These are phyloP conservation scores for Chesias legatella DNA, from an alignment of 2,888 invertebrate genomes.

Conservation along the genomic window DNA sequence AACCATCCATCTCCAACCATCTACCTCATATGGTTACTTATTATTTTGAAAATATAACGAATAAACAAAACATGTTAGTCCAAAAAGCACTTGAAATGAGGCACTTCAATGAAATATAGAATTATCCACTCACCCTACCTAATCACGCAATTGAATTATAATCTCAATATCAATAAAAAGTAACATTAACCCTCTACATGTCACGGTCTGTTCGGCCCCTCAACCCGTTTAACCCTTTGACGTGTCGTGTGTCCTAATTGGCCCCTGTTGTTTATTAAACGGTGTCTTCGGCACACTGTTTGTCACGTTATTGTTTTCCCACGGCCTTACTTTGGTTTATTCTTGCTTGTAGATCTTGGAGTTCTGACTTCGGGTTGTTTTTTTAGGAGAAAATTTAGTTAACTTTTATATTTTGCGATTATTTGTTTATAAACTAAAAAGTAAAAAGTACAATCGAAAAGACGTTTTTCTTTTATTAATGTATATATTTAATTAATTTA, in stretches of 20 bases:
- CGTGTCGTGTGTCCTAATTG: constrained; percentile 72
- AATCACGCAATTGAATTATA: constrained; percentile 31
- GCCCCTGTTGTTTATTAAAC: constrained; percentile 64
- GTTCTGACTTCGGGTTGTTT: too few relatives aligned
- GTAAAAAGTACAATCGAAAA: too few relatives aligned
- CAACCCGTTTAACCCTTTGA: constrained; percentile 74
- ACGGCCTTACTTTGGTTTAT: constrained; percentile 46
- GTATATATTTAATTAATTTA: too few relatives aligned
- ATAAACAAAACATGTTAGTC: constrained; percentile 1
- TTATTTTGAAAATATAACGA: too few relatives aligned
- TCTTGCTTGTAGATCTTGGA: too few relatives aligned
- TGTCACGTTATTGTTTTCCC: constrained; percentile 57
- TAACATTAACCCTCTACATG: constrained; percentile 34
- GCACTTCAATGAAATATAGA: constrained; percentile 16
- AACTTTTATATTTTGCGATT: too few relatives aligned
- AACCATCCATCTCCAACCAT: too few relatives aligned
- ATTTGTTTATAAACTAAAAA: too few relatives aligned
- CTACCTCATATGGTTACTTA: too few relatives aligned
- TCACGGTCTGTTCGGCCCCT: constrained; percentile 31
- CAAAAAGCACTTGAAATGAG: constrained; percentile 11
- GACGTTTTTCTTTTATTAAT: too few relatives aligned
- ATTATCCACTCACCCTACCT: constrained; percentile 21
- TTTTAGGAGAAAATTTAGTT: too few relatives aligned
- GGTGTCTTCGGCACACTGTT: constrained; percentile 55
- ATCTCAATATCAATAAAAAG: constrained; percentile 34